phyloP scores from a whole-genome alignment of 2,113 vertebrate species.

The Oryzias woworae region DNA sequence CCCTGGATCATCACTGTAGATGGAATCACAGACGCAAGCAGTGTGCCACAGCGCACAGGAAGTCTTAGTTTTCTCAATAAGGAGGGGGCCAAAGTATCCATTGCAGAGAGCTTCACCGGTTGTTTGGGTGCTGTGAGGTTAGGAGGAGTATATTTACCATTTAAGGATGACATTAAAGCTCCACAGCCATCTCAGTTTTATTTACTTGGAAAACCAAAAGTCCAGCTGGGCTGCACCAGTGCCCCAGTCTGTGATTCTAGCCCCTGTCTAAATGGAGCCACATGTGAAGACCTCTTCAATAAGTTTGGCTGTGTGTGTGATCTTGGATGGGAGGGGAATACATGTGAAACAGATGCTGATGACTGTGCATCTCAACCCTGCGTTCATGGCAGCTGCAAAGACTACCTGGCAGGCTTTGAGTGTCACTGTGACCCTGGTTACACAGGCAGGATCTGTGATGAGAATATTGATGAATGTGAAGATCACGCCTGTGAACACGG shows the following conservation, averaged over 20 bases:
- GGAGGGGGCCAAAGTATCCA: slow-evolving; percentile 32
- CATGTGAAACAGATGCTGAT: slow-evolving; percentile 79
- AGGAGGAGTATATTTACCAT: slow-evolving; percentile 83
- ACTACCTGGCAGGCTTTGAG: slow-evolving; percentile 79
- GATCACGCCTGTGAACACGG: slow-evolving; percentile 80
- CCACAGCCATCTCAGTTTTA: slow-evolving; percentile 78
- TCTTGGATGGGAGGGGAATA: slow-evolving; percentile 81
- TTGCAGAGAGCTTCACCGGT: slow-evolving; percentile 86
- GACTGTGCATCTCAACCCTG: slow-evolving; percentile 85
- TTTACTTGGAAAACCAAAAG: slow-evolving; percentile 11
- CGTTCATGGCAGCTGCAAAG: slow-evolving; percentile 79
- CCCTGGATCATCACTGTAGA: slow-evolving; percentile 84
- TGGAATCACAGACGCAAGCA: slow-evolving; percentile 67
- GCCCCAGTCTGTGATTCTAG: slow-evolving; percentile 76
- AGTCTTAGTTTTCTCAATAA: slow-evolving; percentile 81
- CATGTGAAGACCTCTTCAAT: slow-evolving; percentile 86
- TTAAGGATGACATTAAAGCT: slow-evolving; percentile 59
- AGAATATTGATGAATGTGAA: slow-evolving; percentile 83
- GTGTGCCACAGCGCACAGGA: slow-evolving; percentile 64
- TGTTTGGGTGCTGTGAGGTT: slow-evolving; percentile 84
- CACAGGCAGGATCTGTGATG: slow-evolving; percentile 79
- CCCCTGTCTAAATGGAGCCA: slow-evolving; percentile 79
- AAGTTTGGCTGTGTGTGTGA: slow-evolving; percentile 79
- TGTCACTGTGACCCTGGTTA: slow-evolving; percentile 85
- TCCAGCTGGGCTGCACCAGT: slow-evolving; percentile 79